Conservation (phyloP, 2,797 vertebrate genomes). For the Enteromius anoplus region DNA sequence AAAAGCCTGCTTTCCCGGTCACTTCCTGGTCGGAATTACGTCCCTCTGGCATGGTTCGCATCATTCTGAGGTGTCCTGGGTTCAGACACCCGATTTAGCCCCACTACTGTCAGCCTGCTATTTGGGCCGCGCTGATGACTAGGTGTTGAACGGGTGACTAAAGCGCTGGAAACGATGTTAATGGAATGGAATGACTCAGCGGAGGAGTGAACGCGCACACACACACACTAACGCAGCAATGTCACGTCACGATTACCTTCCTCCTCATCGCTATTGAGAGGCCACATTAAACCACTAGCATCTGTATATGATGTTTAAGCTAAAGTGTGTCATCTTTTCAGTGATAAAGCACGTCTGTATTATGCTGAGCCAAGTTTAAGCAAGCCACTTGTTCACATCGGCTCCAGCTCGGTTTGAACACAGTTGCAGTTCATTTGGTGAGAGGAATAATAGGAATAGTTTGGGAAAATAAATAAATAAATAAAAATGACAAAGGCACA, state of each 20-base stretch:
- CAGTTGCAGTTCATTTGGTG: not conserved
- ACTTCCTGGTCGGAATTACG: conserved; percentile 18
- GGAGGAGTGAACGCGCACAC: conserved; percentile 16
- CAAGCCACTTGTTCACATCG: not conserved
- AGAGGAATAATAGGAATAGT: not conserved
- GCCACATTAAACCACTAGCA: not conserved
- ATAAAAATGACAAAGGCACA: too few species aligned
- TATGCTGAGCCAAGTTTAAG: not conserved
- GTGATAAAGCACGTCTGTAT: not conserved
- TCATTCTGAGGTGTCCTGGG: not conserved
- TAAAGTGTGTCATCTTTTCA: not conserved
- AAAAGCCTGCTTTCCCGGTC: not conserved
- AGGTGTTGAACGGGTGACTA: conserved; percentile 55
- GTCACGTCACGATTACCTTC: conserved; percentile 4
- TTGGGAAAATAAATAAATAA: too few species aligned
- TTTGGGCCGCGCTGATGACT: conserved; percentile 54
- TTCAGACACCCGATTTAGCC: conserved; percentile 43
- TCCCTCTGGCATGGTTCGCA: not conserved
- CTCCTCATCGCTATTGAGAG: conserved; percentile 7
- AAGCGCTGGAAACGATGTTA: conserved; percentile 48
- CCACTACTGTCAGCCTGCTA: conserved; percentile 56
- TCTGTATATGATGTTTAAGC: not conserved
- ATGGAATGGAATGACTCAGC: conserved; percentile 55
- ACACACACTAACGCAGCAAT: not conserved
- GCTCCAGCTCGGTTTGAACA: not conserved